Evolutionary conservation across 2,113 vertebrate genomes (phyloP).

Genomic region (Lepidothrix coronata): DNA sequence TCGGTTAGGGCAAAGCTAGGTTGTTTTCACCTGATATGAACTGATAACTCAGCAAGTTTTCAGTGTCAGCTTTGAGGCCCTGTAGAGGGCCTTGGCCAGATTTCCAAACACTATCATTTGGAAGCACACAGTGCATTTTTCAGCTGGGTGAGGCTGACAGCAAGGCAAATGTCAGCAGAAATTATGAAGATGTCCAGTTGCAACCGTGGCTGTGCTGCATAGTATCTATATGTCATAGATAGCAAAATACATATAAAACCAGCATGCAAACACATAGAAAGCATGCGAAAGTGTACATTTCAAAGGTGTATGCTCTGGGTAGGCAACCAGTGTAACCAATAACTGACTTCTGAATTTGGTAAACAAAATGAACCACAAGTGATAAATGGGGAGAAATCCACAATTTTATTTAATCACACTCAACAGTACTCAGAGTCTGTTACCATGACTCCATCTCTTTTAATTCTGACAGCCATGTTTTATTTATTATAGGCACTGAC

Average conservation of each 20-base stretch:
- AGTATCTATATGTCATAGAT: background rate
- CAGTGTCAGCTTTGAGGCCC: background rate
- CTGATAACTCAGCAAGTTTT: background rate
- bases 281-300: background rate
- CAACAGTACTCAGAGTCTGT: background rate
- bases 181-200: background rate
- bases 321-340: background rate
- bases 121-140: background rate
- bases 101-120: background rate
- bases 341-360: background rate
- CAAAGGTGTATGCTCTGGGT: background rate
- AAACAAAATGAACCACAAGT: conserved; percentile 17
- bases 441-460: background rate
- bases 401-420: background rate
- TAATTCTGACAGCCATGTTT: conserved; percentile 1
- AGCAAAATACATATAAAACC: background rate
- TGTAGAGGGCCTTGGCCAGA: background rate
- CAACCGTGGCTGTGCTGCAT: background rate
- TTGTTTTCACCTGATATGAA: background rate
- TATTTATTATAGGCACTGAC: background rate
- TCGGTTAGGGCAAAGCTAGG: background rate
- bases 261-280: background rate
- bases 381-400: background rate
- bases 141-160: background rate
- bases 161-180: background rate